Conservation (phyloP, 1,140 invertebrate genomes). For the Pseudoatta argentina region DNA sequence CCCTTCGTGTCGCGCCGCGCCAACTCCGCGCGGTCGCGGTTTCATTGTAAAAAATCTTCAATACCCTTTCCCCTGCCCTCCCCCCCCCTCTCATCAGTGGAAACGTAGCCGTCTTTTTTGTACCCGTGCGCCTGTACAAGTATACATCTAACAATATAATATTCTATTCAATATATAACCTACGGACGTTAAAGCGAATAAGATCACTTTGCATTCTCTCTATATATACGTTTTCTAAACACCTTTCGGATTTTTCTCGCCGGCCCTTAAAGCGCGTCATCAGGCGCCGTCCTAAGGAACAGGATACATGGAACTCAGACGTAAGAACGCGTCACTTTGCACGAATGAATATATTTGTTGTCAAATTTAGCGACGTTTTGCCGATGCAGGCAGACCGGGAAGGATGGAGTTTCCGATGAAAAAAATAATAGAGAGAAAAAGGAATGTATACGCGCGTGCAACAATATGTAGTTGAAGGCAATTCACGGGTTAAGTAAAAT, state of each 20-base stretch:
- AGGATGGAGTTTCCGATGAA: not conserved
- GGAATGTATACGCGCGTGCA: not conserved
- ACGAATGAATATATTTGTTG: not conserved
- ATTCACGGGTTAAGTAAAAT: not conserved
- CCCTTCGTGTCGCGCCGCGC: slow-evolving; percentile 15
- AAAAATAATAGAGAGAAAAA: not conserved
- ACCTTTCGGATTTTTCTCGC: slow-evolving; percentile 27
- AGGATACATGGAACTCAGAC: not conserved
- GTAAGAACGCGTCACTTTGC: not conserved
- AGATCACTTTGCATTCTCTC: slow-evolving; percentile 81
- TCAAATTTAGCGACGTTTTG: not conserved
- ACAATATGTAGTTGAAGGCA: not conserved
- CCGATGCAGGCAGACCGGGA: not conserved
- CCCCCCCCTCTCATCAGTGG: slow-evolving; percentile 62
- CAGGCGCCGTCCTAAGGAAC: not conserved
- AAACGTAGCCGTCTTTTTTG: slow-evolving; percentile 76
- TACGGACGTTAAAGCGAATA: slow-evolving; percentile 82
- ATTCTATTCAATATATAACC: slow-evolving; percentile 72
- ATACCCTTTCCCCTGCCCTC: slow-evolving; percentile 17
- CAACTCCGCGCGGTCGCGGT: slow-evolving; percentile 45
- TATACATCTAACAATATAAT: slow-evolving; percentile 78
- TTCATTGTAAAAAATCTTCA: slow-evolving; percentile 64
- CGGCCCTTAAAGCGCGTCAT: slow-evolving; percentile 58
- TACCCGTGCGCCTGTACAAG: slow-evolving; percentile 77
- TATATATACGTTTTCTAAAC: slow-evolving; percentile 53